Evolutionary conservation across 92 coral and sea anemone genomes (phyloP), one percentile per base, ranked within the genome.

Genomic region (Zoanthus solanderi): DNA sequence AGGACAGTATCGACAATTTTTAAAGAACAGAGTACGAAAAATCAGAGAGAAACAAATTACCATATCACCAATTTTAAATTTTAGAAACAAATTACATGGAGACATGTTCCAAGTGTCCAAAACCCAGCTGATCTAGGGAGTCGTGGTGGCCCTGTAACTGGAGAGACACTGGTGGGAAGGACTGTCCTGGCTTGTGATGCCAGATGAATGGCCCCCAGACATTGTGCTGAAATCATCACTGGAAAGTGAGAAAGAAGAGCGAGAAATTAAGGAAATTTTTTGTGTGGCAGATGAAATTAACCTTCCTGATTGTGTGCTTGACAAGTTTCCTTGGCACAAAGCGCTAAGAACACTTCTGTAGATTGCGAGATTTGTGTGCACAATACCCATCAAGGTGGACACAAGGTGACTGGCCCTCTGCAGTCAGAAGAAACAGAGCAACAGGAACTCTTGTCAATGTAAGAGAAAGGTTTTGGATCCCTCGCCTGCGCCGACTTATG

Each of bases 141-240:
- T 18, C 86, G 84, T 28, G 84, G 84, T 14, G 84, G 65, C 11
- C 58, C 53, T 23, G 88, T 72, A 28, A 84, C 84, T 73, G 68
- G 74, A 10, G 66, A 56, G 15, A 69, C 32, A 57, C 76, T 63
- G 82, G 88, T 83, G 82, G 71, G 37, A 83, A 52, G 82, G 91
- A 9, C 91, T 75, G 0, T 37, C 84, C 34, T 72, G 89, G 89
- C 89, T 89, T 83, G 74, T 83, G 6, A 48, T 0, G 28, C 46
- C 83, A 48, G 63, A 75, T 11, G 69, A 75, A 69, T 69, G 74
- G 74, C 74, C 74, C 2, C 23, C 0, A 15, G 2, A 37, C 23
- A 44, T 1, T 37, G 30, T 2, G 30, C 42, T 1, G 50, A 6
- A 50, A 50, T 9, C 54, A 50, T 50, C 54, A 50, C 54, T 9